phyloP scores from a whole-genome alignment of 2,888 invertebrate species.

The Drosophila ustulata region DNA sequence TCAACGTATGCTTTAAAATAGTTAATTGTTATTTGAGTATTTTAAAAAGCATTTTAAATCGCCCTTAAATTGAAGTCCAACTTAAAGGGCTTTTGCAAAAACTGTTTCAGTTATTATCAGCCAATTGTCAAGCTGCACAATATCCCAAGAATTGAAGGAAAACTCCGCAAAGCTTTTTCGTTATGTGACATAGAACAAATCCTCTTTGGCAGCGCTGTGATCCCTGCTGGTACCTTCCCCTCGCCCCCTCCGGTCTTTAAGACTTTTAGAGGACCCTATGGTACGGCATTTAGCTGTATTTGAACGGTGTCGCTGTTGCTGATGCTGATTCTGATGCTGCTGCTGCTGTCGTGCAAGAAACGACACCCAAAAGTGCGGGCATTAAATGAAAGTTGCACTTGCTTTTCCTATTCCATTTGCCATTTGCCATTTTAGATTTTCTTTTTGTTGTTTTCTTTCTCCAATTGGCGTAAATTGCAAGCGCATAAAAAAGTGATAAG shows the following conservation, averaged over 20 bases:
- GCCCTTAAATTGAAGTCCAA: neutral
- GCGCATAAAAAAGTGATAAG: constrained; percentile 62
- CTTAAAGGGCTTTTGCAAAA: constrained; percentile 18
- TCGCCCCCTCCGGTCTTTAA: neutral
- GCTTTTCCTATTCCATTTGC: constrained; percentile 15
- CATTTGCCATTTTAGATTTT: constrained; percentile 9
- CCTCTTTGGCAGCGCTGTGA: constrained; percentile 44
- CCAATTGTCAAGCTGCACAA: constrained; percentile 30
- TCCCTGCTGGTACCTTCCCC: neutral
- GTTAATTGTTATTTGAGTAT: neutral
- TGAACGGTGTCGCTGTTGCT: constrained; percentile 48
- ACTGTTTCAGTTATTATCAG: constrained; percentile 22
- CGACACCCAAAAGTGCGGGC: constrained; percentile 74
- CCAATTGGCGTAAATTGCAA: constrained; percentile 75
- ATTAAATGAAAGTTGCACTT: constrained; percentile 68
- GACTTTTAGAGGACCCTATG: constrained; percentile 34
- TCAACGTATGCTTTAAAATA: no score
- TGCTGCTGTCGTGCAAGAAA: constrained; percentile 47
- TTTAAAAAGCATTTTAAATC: neutral
- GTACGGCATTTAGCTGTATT: constrained; percentile 71
- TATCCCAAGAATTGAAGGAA: constrained; percentile 8
- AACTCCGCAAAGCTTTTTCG: constrained; percentile 26
- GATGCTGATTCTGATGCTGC: constrained; percentile 39
- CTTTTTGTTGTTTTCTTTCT: constrained; percentile 8
- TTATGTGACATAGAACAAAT: constrained; percentile 39